These are phyloP conservation scores for Nephrotoma appendiculata DNA, from an alignment of 2,888 invertebrate genomes.

Conservation along the genomic window DNA sequence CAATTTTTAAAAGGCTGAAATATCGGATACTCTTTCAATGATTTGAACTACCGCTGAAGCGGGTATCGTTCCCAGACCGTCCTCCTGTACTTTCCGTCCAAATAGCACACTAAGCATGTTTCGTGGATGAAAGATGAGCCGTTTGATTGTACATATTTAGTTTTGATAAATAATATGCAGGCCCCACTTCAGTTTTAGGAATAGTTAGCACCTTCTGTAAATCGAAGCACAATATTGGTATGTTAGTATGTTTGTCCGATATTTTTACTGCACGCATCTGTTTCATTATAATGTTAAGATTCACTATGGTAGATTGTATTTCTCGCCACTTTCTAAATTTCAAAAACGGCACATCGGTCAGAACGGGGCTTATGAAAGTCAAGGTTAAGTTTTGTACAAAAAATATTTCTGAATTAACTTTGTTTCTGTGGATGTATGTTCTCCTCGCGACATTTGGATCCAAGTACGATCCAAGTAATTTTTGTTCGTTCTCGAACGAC, in stretches of 20 bases:
- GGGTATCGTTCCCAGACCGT: slow-evolving; percentile 7
- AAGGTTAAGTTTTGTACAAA: slow-evolving; percentile 7
- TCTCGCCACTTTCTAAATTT: slow-evolving; percentile 1
- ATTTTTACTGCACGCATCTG: slow-evolving; percentile 4
- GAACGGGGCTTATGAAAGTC: slow-evolving; percentile 7
- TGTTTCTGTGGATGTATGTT: no score
- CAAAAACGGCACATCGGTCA: slow-evolving; percentile 8
- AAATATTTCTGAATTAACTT: no score
- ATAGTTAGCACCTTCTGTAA: slow-evolving; percentile 4
- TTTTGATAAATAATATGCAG: no score
- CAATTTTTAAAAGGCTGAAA: no score
- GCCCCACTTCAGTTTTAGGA: no score
- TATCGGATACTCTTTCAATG: no score
- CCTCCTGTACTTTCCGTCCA: slow-evolving; percentile 7
- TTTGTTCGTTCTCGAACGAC: no score
- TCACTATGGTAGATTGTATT: slow-evolving; percentile 2
- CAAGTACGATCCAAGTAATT: no score
- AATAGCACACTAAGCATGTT: slow-evolving; percentile 8
- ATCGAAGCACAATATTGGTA: slow-evolving; percentile 7
- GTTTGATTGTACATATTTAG: neutral
- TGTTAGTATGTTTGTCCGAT: neutral
- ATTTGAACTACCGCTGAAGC: neutral
- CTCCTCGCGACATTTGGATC: no score
- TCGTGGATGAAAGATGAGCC: slow-evolving; percentile 3
- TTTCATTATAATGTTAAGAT: neutral